These are phyloP conservation scores for Perithous albicinctus DNA, from an alignment of 2,888 invertebrate species.

Conservation along the genomic window DNA sequence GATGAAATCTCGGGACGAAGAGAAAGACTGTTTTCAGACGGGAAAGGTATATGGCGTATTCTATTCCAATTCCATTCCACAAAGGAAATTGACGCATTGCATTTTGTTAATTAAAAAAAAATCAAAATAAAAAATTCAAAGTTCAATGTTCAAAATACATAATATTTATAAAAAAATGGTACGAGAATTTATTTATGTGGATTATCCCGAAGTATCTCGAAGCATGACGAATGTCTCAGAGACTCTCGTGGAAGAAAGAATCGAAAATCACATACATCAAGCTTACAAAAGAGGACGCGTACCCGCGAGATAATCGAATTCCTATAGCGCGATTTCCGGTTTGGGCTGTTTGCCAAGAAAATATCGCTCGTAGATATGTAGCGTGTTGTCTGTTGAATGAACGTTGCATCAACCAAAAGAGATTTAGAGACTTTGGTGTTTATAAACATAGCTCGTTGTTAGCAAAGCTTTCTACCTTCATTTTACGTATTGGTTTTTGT, in stretches of 20 bases:
- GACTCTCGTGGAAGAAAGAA: constrained; percentile 8
- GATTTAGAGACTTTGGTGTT: constrained; percentile 3
- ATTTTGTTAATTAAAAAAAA: too few species aligned
- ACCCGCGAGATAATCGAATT: constrained; percentile 54
- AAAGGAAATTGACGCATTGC: constrained; percentile 26
- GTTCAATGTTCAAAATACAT: too few species aligned
- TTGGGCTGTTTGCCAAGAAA: constrained; percentile 63
- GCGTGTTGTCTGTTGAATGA: constrained; percentile 13
- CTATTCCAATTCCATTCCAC: too few species aligned
- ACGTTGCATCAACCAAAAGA: background rate
- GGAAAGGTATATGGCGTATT: too few species aligned
- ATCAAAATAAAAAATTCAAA: too few species aligned
- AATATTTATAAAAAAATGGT: too few species aligned
- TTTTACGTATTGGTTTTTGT: background rate
- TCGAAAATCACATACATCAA: constrained; percentile 5
- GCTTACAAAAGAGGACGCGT: constrained; percentile 12
- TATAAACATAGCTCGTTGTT: constrained; percentile 40
- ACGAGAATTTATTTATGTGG: too few species aligned
- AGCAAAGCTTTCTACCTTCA: constrained; percentile 59
- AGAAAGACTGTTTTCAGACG: constrained; percentile 13
- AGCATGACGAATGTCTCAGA: constrained; percentile 21
- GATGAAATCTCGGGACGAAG: constrained; percentile 17
- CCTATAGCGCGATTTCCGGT: constrained; percentile 61
- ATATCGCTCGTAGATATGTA: constrained; percentile 3
- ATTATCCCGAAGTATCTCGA: background rate